Base-by-base conservation (phyloP, 2,113 vertebrate species). In the Naja naja region DNA sequence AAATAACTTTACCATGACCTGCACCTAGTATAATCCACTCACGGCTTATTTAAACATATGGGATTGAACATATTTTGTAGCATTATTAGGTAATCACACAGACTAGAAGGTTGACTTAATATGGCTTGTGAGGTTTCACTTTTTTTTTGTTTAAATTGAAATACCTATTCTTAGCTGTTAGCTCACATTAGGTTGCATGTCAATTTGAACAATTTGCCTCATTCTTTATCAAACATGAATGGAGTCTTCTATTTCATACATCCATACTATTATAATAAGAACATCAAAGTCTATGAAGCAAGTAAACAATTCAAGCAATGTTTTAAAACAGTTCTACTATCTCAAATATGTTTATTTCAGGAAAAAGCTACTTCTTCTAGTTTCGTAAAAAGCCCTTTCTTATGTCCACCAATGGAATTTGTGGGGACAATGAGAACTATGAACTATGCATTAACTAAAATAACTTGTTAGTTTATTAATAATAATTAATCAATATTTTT, bases 401-500 rank as follows among this genome's bases (percentile, higher is more conserved):
- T 96, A 96, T 94, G 89, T 92, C 60, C 96, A 95, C 94, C 94
- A 97, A 96, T 94, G 90, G 91, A 95, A 95, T 92, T 96, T 96
- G 20, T 81, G 30, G 27, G 93, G 95, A 95, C 85, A 89, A 94
- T 94, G 91, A 93, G 94, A 94, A 92, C 94, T 95, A 94, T 92
- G 91, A 95, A 91, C 92, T 64, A 22, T 58, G 47, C 53, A 39
- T 64, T 49, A 93, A 69, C 14, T 69, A 69, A 69, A 69, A 7
- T 34, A 34, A 69, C 30, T 69, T 69, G 12, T 87, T 96, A 97
- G 95, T 97, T 96, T 45, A 96, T 96, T 18, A 96, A 96, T 53
- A 96, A 96, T 8, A 97, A 97, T 3, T 20, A 92, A 93, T 93
- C 91, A 96, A 96, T 94, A 96, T 43, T 94, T 97, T 97, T 96